Conservation (phyloP, 2,113 vertebrate species). For the Rousettus leschenaultii region DNA sequence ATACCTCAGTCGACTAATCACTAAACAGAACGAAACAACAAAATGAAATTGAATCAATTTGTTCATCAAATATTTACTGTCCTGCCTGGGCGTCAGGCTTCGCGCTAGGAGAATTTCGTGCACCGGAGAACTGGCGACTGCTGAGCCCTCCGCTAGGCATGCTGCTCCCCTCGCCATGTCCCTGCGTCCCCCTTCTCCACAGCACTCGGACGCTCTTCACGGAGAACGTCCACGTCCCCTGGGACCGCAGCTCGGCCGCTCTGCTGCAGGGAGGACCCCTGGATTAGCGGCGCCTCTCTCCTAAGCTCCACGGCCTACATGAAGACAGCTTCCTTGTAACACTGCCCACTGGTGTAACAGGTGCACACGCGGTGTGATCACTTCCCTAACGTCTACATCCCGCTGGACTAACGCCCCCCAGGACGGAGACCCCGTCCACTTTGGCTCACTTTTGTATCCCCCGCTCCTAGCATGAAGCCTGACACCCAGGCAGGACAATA, state of each 20-base stretch:
- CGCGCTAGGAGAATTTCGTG: background rate
- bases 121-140: fast-evolving
- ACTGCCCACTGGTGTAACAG: fast-evolving
- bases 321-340: background rate
- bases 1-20: background rate
- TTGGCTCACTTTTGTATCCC: background rate
- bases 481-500: background rate
- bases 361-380: fast-evolving
- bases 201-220: background rate
- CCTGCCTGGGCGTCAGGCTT: background rate
- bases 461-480: background rate
- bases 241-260: background rate
- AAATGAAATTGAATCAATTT: background rate
- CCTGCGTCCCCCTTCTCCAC: background rate
- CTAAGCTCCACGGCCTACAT: background rate
- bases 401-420: background rate
- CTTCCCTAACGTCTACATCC: background rate
- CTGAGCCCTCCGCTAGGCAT: background rate
- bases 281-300: background rate
- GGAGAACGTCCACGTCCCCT: fast-evolving
- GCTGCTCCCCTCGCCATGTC: background rate
- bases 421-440: background rate
- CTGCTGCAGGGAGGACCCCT: background rate
- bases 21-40: background rate
- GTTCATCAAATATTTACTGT: background rate